Evolutionary conservation across 2,888 invertebrate genomes (phyloP).

Genomic region (Pterobdella sp.): DNA sequence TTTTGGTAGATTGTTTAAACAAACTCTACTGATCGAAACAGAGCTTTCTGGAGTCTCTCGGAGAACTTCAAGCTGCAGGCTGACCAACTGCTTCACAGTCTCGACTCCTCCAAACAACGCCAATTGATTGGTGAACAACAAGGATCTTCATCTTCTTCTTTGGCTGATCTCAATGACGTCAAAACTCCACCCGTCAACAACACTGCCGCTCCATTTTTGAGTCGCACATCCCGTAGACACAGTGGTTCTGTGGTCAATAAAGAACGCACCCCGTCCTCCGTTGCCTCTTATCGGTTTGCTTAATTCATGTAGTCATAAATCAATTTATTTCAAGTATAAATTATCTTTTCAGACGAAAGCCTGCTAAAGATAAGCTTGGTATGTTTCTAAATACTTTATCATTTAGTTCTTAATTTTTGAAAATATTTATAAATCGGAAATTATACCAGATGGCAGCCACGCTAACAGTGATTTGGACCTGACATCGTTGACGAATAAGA

Average conservation of each 20-base stretch:
- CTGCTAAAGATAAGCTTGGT: conserved; percentile 19
- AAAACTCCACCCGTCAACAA: conserved; percentile 16
- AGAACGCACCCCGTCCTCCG: not conserved
- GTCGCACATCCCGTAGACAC: conserved; percentile 13
- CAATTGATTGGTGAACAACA: conserved; percentile 58
- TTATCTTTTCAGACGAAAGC: conserved; percentile 5
- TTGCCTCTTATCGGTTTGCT: conserved; percentile 9
- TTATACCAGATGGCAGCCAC: conserved; percentile 10
- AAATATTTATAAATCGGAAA: too few relatives aligned
- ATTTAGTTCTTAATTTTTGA: not conserved
- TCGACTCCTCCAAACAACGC: conserved; percentile 71
- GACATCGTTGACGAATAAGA: conserved; percentile 20
- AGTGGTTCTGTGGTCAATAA: conserved; percentile 20
- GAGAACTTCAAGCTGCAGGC: conserved; percentile 84
- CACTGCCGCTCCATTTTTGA: conserved; percentile 27
- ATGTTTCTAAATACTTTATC: not conserved
- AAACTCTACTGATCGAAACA: conserved; percentile 46
- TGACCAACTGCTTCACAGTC: conserved; percentile 68
- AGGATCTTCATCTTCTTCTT: conserved; percentile 49
- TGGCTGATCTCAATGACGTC: conserved; percentile 26
- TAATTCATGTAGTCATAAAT: not conserved
- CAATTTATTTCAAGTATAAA: not conserved
- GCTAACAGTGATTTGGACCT: conserved; percentile 24
- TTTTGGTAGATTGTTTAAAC: not conserved
- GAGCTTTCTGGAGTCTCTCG: conserved; percentile 82